A percentile compares a stretch with the other conserved stretches of the same genome.
phyloP scores from a whole-genome alignment of 2,888 invertebrate species.

The Hedya salicella region DNA sequence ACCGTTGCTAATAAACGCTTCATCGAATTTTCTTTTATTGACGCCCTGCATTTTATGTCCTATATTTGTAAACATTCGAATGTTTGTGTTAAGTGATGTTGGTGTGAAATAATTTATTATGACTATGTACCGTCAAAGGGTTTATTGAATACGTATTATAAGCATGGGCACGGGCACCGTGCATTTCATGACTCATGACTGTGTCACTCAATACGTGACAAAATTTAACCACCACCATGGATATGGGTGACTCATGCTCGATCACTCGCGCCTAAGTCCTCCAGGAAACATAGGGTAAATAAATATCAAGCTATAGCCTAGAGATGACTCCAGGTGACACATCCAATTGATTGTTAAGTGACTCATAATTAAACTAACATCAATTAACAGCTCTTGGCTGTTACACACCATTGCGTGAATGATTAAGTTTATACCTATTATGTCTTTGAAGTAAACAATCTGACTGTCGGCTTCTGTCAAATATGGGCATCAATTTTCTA shows the following conservation, averaged over 20 bases:
- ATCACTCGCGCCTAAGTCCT: conserved; percentile 23
- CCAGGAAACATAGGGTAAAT: conserved; percentile 34
- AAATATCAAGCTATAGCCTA: conserved; percentile 8
- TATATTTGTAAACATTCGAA: too few relatives aligned
- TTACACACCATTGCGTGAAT: background rate
- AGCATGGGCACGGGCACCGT: background rate
- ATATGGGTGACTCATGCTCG: conserved; percentile 30
- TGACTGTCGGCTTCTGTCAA: too few relatives aligned
- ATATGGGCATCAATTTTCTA: too few relatives aligned
- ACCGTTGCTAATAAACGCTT: too few relatives aligned
- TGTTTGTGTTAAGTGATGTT: too few relatives aligned
- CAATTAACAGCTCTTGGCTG: background rate
- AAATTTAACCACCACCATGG: conserved; percentile 44
- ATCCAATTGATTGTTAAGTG: conserved; percentile 19
- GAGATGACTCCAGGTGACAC: conserved; percentile 23
- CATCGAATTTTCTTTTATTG: too few relatives aligned
- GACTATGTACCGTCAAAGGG: too few relatives aligned
- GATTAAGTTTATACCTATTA: background rate
- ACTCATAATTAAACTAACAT: conserved; percentile 18
- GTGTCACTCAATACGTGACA: conserved; percentile 46
- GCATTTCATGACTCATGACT: conserved; percentile 41
- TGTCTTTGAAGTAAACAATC: background rate
- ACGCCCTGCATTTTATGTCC: too few relatives aligned
- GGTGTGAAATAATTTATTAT: too few relatives aligned
- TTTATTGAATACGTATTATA: conserved; percentile 22